Percentiles rank a stretch among this genome's conserved stretches.
Conservation (phyloP, 2,888 invertebrate species). For the Tetanocera ferruginea region DNA sequence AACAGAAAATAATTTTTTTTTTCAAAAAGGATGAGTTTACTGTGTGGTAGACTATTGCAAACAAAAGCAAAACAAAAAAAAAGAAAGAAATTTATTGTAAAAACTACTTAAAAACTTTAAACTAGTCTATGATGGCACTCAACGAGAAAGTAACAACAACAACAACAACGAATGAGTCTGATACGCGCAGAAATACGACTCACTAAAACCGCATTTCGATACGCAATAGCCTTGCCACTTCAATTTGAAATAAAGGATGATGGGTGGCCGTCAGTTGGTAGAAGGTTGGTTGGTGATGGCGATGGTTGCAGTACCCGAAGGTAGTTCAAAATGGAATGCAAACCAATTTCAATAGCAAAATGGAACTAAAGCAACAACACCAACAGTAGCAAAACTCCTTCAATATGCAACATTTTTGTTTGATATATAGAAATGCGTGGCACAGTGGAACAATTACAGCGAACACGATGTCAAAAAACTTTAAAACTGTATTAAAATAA, state of each 20-base stretch:
- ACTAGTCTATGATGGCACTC: not conserved
- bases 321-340: too few relatives aligned
- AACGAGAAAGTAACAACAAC: too few relatives aligned
- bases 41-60: not conserved
- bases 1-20: not conserved
- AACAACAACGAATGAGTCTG: too few relatives aligned
- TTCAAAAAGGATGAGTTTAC: not conserved
- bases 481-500: too few relatives aligned
- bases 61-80: not conserved
- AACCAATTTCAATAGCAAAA: too few relatives aligned
- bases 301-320: too few relatives aligned
- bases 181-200: too few relatives aligned
- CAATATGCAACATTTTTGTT: not conserved
- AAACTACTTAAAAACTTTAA: slow-evolving; percentile 17
- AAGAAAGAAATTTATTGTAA: not conserved
- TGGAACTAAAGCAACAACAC: too few relatives aligned
- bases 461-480: not conserved
- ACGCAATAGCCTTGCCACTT: not conserved
- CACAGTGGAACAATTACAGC: not conserved
- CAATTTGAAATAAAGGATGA: slow-evolving; percentile 1
- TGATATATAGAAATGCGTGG: not conserved
- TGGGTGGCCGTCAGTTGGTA: not conserved
- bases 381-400: not conserved
- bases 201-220: slow-evolving; percentile 7
- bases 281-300: too few relatives aligned